phyloP scores from a whole-genome alignment of 1,140 invertebrate genomes.

The Phortica variegata region DNA sequence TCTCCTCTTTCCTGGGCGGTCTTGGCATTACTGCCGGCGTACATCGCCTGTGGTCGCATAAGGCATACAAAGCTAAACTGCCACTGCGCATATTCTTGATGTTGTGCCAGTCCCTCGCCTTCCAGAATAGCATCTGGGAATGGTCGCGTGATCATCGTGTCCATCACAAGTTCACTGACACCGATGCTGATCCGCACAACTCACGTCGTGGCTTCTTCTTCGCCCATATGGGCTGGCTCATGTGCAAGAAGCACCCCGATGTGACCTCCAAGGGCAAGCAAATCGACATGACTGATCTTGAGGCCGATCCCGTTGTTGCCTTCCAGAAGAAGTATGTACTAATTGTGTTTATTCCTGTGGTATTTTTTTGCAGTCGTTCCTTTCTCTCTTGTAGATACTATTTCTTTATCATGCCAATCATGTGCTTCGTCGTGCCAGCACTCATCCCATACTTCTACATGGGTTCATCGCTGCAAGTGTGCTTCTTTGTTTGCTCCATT shows the following conservation, averaged over 20 bases:
- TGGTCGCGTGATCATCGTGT: constrained; percentile 65
- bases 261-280: constrained; percentile 67
- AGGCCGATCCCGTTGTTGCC: constrained; percentile 68
- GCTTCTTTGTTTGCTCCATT: constrained; percentile 57
- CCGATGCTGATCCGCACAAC: constrained; percentile 70
- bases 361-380: no score
- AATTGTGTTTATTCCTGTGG: background rate
- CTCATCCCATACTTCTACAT: constrained; percentile 67
- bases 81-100: constrained; percentile 66
- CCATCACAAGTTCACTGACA: constrained; percentile 70
- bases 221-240: constrained; percentile 67
- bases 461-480: constrained; percentile 59
- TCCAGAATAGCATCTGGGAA: constrained; percentile 61
- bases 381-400: constrained; percentile 65
- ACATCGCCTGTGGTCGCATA: constrained; percentile 82
- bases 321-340: constrained; percentile 67
- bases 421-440: constrained; percentile 73
- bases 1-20: constrained; percentile 52
- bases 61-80: constrained; percentile 76
- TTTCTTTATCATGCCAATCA: constrained; percentile 65
- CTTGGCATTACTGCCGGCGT: constrained; percentile 78
- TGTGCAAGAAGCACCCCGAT: constrained; percentile 64
- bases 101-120: constrained; percentile 58
- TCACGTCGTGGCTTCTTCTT: constrained; percentile 67
- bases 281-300: constrained; percentile 72